phyloP scores from a whole-genome alignment of 2,113 vertebrate species.

The Paratilapia polleni region DNA sequence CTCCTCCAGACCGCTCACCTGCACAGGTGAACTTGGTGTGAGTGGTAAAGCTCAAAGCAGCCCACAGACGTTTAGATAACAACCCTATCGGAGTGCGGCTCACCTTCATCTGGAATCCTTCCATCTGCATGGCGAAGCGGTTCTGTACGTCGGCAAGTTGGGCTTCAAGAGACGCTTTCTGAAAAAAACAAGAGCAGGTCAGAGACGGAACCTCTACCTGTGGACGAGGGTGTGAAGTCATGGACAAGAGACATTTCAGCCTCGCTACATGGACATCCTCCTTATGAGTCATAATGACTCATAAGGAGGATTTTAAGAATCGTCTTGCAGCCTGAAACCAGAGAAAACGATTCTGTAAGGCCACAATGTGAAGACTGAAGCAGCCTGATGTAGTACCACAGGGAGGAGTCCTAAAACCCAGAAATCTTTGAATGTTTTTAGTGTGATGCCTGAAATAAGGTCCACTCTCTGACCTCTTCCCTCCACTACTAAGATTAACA shows the following conservation, averaged over 20 bases:
- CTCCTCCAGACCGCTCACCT: conserved; percentile 73
- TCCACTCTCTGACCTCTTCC: too few species aligned
- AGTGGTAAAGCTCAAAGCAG: neutral
- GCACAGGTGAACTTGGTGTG: neutral
- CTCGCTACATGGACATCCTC: too few species aligned
- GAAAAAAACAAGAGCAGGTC: neutral
- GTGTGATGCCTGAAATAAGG: too few species aligned
- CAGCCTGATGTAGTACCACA: neutral
- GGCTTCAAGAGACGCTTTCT: conserved; percentile 86
- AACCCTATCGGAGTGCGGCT: fast-evolving
- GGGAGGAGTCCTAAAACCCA: neutral
- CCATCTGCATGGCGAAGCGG: conserved; percentile 78
- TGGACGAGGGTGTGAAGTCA: neutral
- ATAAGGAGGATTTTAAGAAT: neutral
- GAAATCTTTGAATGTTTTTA: neutral
- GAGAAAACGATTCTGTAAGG: too few species aligned
- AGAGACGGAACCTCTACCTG: neutral
- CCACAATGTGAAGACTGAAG: neutral
- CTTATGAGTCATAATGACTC: neutral
- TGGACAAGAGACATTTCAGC: neutral
- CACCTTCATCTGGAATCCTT: conserved; percentile 76
- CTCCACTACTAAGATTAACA: too few species aligned
- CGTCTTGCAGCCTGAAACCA: neutral
- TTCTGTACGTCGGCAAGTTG: conserved; percentile 77
- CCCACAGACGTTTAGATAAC: too few species aligned